Conservation (phyloP, 2,113 vertebrate species). For the Melierax canorus region DNA sequence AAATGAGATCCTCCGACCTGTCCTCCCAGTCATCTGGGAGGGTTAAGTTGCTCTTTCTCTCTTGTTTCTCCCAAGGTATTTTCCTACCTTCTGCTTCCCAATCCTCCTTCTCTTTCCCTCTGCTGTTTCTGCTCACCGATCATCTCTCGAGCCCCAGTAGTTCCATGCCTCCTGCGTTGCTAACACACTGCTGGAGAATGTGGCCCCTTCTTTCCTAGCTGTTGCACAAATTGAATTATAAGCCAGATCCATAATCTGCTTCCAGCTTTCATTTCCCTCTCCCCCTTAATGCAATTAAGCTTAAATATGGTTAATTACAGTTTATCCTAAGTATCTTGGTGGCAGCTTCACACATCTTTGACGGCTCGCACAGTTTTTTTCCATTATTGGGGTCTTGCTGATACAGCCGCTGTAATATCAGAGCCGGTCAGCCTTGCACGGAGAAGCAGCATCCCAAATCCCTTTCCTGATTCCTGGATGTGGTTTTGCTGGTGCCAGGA, state of each 20-base stretch:
- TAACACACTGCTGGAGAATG: neutral
- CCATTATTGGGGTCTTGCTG: neutral
- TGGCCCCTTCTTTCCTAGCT: neutral
- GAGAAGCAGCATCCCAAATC: neutral
- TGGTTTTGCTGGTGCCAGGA: neutral
- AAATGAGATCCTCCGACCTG: neutral
- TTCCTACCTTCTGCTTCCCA: neutral
- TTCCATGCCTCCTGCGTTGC: neutral
- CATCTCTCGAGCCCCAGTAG: fast-evolving
- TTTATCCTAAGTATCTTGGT: neutral
- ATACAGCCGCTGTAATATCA: fast-evolving
- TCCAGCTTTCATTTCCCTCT: neutral
- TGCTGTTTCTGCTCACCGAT: neutral
- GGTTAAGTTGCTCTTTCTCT: neutral
- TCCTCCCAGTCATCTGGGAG: neutral
- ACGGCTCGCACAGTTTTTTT: neutral
- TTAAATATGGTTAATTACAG: neutral
- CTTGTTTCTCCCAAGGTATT: neutral
- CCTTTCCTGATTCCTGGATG: neutral
- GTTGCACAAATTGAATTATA: neutral
- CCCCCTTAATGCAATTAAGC: neutral
- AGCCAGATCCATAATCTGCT: neutral
- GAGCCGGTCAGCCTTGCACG: neutral
- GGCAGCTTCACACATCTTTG: neutral
- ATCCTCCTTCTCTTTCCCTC: neutral